Base-by-base conservation (phyloP, 2,888 invertebrate genomes). In the Eustalomyia histrio region DNA sequence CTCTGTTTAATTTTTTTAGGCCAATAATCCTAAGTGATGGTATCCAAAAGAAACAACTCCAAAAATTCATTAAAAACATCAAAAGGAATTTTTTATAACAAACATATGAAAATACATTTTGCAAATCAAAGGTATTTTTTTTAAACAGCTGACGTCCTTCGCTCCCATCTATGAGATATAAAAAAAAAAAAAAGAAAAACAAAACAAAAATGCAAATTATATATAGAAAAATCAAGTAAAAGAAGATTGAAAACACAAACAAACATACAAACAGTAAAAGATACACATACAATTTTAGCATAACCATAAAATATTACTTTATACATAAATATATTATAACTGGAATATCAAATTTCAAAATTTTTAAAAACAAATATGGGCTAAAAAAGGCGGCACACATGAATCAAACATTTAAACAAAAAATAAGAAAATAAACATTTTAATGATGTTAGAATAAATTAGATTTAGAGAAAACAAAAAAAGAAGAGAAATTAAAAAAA, bases 11-110 rank as follows among this genome's bases (percentile, higher is more conserved):
- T 75, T 29, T 81, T n/a, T 86, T 14, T 81, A 90, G 90, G 90
- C 84, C 87, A 90, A 90, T 89, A 90, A 89, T 89, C 87, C 83
- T 84, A 83, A 84, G 83, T 84, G 84, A 83, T 85, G 84, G 83
- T 61, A 83, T 73, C 72, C 83, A 76, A 68, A 80, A 80, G 69
- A 79, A 82, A 76, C 58, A 63, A 84, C 72, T 69, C 71, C n/a
- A 75, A 78, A 82, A 75, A 76, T 61, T 67, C 74, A 74, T 69
- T 71, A 52, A 80, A 80, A 83, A 67, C 82, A 84, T 81, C 79
- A 83, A 82, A 65, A 81, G 74, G 76, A 76, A 73, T 74, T 78
- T n/a, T 78, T 81, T 78, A 74, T 69, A 78, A 74, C 39, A 71
- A 71, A 74, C 52, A 29, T 71, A 53, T 63, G 76, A 78, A 84